Percentiles rank a stretch among this genome's conserved stretches.
These are phyloP conservation scores for Nesoenas mayeri DNA, from an alignment of 2,113 vertebrate species.

Conservation along the genomic window DNA sequence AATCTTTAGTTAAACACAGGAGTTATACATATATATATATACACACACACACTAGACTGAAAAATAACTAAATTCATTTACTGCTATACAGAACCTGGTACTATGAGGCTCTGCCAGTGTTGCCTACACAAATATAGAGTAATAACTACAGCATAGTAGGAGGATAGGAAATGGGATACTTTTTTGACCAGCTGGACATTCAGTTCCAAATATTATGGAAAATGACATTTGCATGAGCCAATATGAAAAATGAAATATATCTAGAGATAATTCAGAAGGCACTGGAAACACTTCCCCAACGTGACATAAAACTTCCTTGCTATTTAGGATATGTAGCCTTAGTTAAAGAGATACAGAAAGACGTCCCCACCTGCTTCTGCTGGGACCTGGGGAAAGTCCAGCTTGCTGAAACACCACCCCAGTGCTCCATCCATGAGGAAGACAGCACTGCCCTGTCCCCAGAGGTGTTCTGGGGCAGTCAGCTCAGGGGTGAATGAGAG, in stretches of 20 bases:
- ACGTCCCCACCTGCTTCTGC: background rate
- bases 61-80: background rate
- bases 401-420: background rate
- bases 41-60: background rate
- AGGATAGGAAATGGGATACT: background rate
- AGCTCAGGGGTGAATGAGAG: background rate
- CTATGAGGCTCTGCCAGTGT: background rate
- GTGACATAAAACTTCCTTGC: background rate
- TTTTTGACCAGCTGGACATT: background rate
- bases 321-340: background rate
- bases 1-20: background rate
- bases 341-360: background rate
- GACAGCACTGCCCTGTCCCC: background rate
- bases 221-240: background rate
- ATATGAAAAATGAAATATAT: background rate
- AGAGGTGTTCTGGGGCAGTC: background rate
- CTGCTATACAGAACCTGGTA: background rate
- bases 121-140: background rate
- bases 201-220: background rate
- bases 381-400: accelerated
- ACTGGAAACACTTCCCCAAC: background rate
- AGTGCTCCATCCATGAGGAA: accelerated
- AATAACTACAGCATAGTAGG: background rate
- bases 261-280: background rate
- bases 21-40: background rate